Base-by-base conservation (phyloP, 2,888 invertebrate species). In the Dorcus parallelipipedus region DNA sequence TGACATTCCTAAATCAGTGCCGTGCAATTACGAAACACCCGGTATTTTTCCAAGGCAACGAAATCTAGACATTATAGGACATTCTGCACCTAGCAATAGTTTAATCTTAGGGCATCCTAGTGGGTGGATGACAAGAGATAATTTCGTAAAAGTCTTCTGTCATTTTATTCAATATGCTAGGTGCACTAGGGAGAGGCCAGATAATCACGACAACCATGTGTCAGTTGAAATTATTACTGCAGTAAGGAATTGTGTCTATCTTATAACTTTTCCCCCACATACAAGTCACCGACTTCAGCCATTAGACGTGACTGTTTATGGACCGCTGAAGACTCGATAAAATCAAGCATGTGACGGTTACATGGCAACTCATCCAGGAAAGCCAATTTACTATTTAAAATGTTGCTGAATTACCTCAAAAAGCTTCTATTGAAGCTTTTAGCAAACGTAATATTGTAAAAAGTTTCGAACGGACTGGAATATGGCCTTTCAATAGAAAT, bases 201-300 rank as follows among this genome's bases (percentile, higher is more conserved):
- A 33, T 14, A 42, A 14, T 42, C 42, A 42, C 6, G 42, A 42
- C 5, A 42, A 9, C 42, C 42, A 42, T 42, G 42, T 42, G 10
- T 42, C 42, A 14, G 14, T 42, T 42, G 42, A 42, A 42, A 14
- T 42, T 42, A 14, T 42, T 42, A 42, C 42, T 14, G 42, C 42
- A 42, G 42, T 9, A 42, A 8, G 42, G 7, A 42, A 42, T 42
- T 10, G 42, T 42, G 42, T 42, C 9, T 14, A 42, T 14, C 10
- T 42, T 14, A 42, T 14, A 10, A 42, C 42, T 26, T 45, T 52
- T n/a, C 52, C 33, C 38, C 45, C 45, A 42, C 38, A 52, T 42
- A 45, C 45, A 52, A 26, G 42, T 26, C 42, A 43, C 33, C 20
- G 43, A 20, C 38, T 52, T 10, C 52, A 52, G 17, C 45, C 52